These are phyloP conservation scores for Arion vulgaris DNA, from an alignment of 1,140 invertebrate genomes.

Conservation along the genomic window DNA sequence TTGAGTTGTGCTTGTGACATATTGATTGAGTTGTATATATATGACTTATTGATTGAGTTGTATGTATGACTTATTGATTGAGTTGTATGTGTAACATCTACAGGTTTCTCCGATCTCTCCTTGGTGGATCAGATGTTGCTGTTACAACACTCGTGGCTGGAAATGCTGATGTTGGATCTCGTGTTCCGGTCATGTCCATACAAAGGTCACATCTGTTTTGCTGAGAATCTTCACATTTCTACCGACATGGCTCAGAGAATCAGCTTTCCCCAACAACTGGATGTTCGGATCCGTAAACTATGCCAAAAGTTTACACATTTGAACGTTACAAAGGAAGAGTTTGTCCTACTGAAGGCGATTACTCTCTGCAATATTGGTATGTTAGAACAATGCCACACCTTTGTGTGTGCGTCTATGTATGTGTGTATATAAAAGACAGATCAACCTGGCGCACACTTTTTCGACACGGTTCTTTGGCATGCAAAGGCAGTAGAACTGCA, in stretches of 20 bases:
- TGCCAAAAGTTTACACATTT: slow-evolving; percentile 88
- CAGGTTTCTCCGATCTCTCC: slow-evolving; percentile 88
- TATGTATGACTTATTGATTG: too few relatives aligned
- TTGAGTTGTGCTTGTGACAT: not conserved
- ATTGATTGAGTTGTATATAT: not conserved
- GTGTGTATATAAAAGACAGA: too few relatives aligned
- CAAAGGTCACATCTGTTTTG: slow-evolving; percentile 65
- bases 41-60: too few relatives aligned
- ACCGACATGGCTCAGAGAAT: slow-evolving; percentile 63
- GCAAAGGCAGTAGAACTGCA: too few relatives aligned
- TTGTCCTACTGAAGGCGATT: slow-evolving; percentile 91
- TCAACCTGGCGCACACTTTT: too few relatives aligned
- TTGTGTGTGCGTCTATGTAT: not conserved
- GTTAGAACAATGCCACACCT: slow-evolving; percentile 17
- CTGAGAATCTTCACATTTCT: slow-evolving; percentile 68
- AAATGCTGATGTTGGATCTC: slow-evolving; percentile 91
- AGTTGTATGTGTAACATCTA: slow-evolving; percentile 24
- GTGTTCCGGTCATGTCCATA: slow-evolving; percentile 83
- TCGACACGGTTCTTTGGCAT: too few relatives aligned
- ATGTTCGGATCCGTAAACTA: slow-evolving; percentile 86
- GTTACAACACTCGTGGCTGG: slow-evolving; percentile 95
- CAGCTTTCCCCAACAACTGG: slow-evolving; percentile 75
- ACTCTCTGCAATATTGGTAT: slow-evolving; percentile 85
- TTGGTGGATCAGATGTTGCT: slow-evolving; percentile 97
- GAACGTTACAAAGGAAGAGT: slow-evolving; percentile 89